Evolutionary conservation across 1,140 invertebrate species (phyloP).

Genomic region (Hylyphantes graminicola): DNA sequence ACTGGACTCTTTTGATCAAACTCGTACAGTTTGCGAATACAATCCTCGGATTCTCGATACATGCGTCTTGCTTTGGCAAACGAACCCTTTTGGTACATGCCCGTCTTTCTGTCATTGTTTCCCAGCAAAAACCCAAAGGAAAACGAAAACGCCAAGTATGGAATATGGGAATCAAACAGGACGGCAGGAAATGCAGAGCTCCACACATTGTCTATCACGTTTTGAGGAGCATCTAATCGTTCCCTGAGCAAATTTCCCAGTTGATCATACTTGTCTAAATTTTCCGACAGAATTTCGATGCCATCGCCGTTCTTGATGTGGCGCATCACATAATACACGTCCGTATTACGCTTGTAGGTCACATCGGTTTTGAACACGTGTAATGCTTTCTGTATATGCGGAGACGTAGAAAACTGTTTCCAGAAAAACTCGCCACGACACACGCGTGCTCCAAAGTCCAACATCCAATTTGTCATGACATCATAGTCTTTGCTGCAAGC

Average conservation of each 20-base stretch:
- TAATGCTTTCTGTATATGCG: background rate
- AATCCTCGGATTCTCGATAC: background rate
- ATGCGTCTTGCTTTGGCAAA: background rate
- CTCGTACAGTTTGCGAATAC: background rate
- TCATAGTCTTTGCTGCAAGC: background rate
- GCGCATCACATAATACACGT: slow-evolving; percentile 9
- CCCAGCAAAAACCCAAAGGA: background rate
- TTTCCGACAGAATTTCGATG: background rate
- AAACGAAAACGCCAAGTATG: background rate
- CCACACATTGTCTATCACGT: background rate
- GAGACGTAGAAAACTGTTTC: background rate
- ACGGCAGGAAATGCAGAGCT: background rate
- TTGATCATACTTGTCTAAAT: background rate
- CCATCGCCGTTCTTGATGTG: background rate
- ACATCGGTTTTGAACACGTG: background rate
- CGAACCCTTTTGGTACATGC: background rate
- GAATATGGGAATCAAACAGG: background rate
- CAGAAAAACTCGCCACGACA: slow-evolving; percentile 6
- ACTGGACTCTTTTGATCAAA: background rate
- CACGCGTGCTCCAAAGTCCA: background rate
- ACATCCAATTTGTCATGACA: background rate
- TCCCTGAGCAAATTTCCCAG: background rate
- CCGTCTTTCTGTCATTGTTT: background rate
- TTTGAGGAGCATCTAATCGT: background rate
- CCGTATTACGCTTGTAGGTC: background rate